Conservation (phyloP, 2,797 vertebrate genomes). For the Hippoglossus hippoglossus region DNA sequence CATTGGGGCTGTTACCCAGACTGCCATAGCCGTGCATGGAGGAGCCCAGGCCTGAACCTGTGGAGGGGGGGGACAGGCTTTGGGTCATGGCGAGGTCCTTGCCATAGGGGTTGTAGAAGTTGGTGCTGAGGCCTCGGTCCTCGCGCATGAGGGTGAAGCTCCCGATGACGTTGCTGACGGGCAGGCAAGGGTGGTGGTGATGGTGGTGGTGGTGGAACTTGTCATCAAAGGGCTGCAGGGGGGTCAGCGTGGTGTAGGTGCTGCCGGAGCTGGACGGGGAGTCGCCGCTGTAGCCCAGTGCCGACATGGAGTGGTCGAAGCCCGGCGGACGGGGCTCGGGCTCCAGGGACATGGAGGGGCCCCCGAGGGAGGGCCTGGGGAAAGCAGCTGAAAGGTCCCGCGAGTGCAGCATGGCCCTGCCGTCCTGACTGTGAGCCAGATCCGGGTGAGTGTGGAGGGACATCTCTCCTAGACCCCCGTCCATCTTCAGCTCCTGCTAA, state of each 20-base stretch:
- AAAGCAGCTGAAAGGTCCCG: conserved; percentile 85
- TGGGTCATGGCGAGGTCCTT: conserved; percentile 88
- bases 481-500: conserved; percentile 73
- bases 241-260: conserved; percentile 89
- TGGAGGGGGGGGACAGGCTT: conserved; percentile 81
- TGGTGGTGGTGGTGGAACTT: conserved; percentile 89
- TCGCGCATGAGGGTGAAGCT: conserved; percentile 90
- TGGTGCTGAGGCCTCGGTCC: conserved; percentile 83
- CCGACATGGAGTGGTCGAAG: conserved; percentile 87
- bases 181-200: conserved; percentile 87
- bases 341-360: conserved; percentile 85
- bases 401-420: conserved; percentile 84
- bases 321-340: conserved; percentile 80
- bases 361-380: conserved; percentile 85
- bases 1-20: conserved; percentile 81
- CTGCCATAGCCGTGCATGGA: conserved; percentile 86
- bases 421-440: conserved; percentile 84
- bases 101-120: conserved; percentile 88
- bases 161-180: conserved; percentile 88
- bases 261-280: conserved; percentile 83
- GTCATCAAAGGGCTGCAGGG: conserved; percentile 88
- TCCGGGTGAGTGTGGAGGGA: conserved; percentile 86
- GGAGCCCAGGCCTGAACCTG: conserved; percentile 78
- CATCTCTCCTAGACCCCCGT: conserved; percentile 87
- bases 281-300: conserved; percentile 87